These are phyloP conservation scores for Leptopilina myrica DNA, from an alignment of 2,888 invertebrate genomes.

Conservation along the genomic window DNA sequence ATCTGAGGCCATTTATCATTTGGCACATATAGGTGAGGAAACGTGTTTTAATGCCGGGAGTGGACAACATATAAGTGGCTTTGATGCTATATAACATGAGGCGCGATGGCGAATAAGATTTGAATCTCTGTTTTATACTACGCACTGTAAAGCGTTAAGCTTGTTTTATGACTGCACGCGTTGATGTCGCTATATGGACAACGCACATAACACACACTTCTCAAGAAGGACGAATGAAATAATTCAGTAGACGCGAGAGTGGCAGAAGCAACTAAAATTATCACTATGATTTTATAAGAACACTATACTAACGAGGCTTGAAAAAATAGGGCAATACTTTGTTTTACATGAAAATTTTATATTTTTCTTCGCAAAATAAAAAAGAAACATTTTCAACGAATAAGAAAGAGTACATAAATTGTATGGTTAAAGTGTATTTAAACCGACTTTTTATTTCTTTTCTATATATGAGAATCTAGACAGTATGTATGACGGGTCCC, in stretches of 20 bases:
- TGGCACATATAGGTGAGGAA: constrained; percentile 29
- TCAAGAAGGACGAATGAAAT: not conserved
- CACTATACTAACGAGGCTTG: not conserved
- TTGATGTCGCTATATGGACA: not conserved
- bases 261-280: not conserved
- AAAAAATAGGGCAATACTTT: constrained; percentile 1
- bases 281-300: not conserved
- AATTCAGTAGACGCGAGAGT: not conserved
- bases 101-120: constrained; percentile 27
- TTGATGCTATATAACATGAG: constrained; percentile 15
- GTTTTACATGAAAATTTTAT: not conserved
- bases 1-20: constrained; percentile 31
- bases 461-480: no score
- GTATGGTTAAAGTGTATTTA: no score
- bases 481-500: no score
- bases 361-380: not conserved
- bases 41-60: constrained; percentile 21
- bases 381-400: not conserved
- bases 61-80: constrained; percentile 10
- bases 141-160: constrained; percentile 12
- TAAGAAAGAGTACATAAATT: no score
- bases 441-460: no score
- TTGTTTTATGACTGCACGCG: constrained; percentile 13
- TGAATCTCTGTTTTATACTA: constrained; percentile 17
- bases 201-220: not conserved